A percentile compares a stretch with the other conserved stretches of the same genome.
phyloP scores from a whole-genome alignment of 2,113 vertebrate species.

The Baryphthengus martii region DNA sequence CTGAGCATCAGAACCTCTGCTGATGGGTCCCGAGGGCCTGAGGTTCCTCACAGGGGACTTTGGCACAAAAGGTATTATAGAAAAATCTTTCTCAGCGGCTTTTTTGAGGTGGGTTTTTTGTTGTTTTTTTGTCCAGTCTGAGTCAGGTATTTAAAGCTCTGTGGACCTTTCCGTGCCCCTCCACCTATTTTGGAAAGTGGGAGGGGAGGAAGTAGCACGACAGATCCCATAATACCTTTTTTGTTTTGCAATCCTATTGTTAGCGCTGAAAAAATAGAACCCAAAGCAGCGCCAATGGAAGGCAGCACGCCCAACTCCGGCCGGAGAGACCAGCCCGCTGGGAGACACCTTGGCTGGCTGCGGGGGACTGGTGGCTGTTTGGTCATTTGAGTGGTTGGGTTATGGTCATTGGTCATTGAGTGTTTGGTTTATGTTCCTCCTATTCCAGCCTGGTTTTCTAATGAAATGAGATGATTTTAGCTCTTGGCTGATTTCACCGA shows the following conservation, averaged over 20 bases:
- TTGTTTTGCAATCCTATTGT: not conserved
- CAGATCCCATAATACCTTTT: not conserved
- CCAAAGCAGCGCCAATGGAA: not conserved
- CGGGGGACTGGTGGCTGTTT: not conserved
- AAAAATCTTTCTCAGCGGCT: not conserved
- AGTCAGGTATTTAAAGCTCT: conserved; percentile 3
- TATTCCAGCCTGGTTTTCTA: not conserved
- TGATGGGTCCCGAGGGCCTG: not conserved
- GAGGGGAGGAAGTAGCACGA: not conserved
- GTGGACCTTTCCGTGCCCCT: not conserved
- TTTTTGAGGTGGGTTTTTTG: not conserved
- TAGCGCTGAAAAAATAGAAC: not conserved
- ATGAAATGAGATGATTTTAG: not conserved
- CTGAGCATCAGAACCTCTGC: not conserved
- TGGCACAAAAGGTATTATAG: not conserved
- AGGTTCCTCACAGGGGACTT: not conserved
- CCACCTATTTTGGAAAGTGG: not conserved
- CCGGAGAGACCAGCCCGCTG: not conserved
- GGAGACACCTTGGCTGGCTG: not conserved
- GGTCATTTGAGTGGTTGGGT: not conserved
- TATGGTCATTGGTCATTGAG: not conserved
- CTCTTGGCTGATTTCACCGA: not conserved
- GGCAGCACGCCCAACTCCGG: not conserved
- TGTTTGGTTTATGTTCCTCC: not conserved
- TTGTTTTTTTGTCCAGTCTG: not conserved